Conservation (phyloP, 2,113 vertebrate species). For the Mirza zaza region DNA sequence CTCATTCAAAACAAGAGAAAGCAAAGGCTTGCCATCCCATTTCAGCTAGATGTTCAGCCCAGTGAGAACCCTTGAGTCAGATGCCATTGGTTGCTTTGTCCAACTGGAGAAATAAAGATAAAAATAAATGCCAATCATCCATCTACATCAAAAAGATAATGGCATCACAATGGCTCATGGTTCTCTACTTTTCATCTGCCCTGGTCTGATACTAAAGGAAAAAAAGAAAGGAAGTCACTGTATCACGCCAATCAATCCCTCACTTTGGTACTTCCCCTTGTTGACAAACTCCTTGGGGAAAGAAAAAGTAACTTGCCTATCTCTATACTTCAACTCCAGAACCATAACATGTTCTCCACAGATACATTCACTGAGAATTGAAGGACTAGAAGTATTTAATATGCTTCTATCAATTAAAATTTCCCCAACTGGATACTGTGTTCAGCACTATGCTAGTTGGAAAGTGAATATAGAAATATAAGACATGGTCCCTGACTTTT, state of each 20-base stretch:
- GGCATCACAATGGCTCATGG: not conserved
- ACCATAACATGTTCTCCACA: not conserved
- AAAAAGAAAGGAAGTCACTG: not conserved
- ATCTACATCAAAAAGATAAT: not conserved
- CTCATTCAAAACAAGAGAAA: not conserved
- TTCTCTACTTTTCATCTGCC: not conserved
- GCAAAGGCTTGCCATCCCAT: not conserved
- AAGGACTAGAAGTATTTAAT: not conserved
- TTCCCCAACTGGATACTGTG: not conserved
- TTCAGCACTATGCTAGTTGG: not conserved
- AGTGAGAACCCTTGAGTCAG: not conserved
- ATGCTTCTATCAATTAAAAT: not conserved
- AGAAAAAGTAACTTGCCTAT: not conserved
- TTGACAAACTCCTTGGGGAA: not conserved
- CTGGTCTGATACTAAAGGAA: not conserved
- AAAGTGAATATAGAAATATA: not conserved
- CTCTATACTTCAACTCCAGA: not conserved
- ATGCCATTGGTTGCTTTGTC: not conserved
- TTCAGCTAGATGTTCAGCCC: not conserved
- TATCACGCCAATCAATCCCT: not conserved
- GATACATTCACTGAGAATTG: not conserved
- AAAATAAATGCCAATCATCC: not conserved
- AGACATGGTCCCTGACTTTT: constrained; percentile 18
- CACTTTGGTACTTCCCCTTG: not conserved
- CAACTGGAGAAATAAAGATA: not conserved